A percentile compares a stretch with the other conserved stretches of the same genome.
Evolutionary conservation across 2,888 invertebrate species (phyloP).

Genomic region (Zygaena filipendulae): DNA sequence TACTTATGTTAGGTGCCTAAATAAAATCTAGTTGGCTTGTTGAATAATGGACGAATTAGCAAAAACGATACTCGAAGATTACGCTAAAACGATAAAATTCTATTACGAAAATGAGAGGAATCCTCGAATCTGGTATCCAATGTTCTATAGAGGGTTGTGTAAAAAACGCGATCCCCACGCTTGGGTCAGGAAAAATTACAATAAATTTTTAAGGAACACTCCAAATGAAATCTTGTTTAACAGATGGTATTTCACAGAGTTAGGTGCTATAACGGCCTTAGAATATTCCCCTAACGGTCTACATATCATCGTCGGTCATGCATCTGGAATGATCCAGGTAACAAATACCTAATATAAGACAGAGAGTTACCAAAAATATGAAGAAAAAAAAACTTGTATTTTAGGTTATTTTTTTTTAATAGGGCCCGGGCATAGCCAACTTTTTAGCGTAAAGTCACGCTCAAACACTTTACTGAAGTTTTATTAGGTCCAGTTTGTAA

Average conservation of each 20-base stretch:
- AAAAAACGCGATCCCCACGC: constrained; percentile 19
- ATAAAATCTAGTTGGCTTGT: constrained; percentile 21
- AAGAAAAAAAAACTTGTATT: too few species aligned
- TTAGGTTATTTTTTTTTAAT: too few species aligned
- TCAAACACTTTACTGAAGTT: too few species aligned
- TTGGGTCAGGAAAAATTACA: constrained; percentile 35
- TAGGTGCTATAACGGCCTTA: constrained; percentile 40
- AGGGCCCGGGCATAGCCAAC: too few species aligned
- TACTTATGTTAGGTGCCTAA: too few species aligned
- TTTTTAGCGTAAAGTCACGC: too few species aligned
- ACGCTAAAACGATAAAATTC: constrained; percentile 20
- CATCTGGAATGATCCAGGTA: constrained; percentile 64
- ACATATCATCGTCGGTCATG: constrained; percentile 49
- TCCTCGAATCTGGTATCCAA: constrained; percentile 38
- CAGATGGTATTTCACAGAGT: constrained; percentile 39
- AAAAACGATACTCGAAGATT: constrained; percentile 28
- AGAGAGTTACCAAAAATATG: constrained; percentile 1
- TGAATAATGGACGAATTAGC: constrained; percentile 23
- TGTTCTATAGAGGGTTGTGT: constrained; percentile 28
- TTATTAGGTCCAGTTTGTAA: too few species aligned
- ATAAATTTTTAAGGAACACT: constrained; percentile 31
- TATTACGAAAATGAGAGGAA: constrained; percentile 30
- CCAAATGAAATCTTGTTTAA: constrained; percentile 32
- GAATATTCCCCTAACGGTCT: constrained; percentile 49
- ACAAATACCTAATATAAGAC: background rate